Percentiles rank a stretch among this genome's conserved stretches.
These are phyloP conservation scores for Drosophila orosa DNA, from an alignment of 1,140 invertebrate genomes.

Conservation along the genomic window DNA sequence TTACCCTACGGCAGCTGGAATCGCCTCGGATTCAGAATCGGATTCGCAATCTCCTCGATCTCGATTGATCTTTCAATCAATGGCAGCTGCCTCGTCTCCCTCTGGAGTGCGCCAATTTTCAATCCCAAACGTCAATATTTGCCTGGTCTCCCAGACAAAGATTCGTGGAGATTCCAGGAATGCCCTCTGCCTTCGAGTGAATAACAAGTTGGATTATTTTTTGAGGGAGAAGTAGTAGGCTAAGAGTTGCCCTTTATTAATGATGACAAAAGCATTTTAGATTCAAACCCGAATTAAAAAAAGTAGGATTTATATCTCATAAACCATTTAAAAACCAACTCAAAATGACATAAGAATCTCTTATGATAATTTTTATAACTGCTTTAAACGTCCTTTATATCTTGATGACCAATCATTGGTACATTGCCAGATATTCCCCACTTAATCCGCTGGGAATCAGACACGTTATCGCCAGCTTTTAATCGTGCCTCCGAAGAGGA, in stretches of 20 bases:
- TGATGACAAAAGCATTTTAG: background rate
- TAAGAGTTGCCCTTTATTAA: background rate
- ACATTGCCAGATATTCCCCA: conserved; percentile 1
- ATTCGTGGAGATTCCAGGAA: conserved; percentile 60
- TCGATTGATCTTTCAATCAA: conserved; percentile 77
- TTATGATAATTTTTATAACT: background rate
- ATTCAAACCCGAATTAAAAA: background rate
- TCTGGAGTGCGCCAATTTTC: conserved; percentile 65
- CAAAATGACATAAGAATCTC: background rate
- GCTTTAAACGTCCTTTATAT: background rate
- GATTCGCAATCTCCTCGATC: conserved; percentile 35
- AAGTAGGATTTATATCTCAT: background rate
- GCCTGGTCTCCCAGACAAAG: conserved; percentile 12
- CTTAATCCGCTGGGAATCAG: background rate
- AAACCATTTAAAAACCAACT: background rate
- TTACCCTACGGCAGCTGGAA: conserved; percentile 67
- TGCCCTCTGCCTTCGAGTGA: conserved; percentile 22
- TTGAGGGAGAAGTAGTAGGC: background rate
- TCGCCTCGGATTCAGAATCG: conserved; percentile 7
- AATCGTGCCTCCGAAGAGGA: conserved; percentile 43
- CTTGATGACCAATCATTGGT: background rate
- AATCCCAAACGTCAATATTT: conserved; percentile 58
- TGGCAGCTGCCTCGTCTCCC: conserved; percentile 39
- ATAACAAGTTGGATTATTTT: conserved; percentile 1
- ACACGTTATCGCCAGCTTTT: conserved; percentile 71